Conservation (phyloP, 2,888 invertebrate genomes). For the Meta bourneti region DNA sequence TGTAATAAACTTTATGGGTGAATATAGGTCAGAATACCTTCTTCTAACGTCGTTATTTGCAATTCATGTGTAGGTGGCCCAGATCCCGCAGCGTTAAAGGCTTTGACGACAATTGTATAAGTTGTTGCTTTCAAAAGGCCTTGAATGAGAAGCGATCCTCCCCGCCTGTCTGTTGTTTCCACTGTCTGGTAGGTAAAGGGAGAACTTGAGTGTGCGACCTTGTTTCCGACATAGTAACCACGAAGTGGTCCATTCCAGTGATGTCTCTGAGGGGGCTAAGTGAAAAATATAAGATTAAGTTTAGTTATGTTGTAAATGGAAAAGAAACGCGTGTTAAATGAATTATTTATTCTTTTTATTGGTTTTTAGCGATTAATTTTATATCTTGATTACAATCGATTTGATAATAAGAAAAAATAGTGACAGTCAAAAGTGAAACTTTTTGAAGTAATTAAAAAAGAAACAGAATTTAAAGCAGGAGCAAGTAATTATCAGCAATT, state of each 20-base stretch:
- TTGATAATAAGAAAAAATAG: no score
- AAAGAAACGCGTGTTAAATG: not conserved
- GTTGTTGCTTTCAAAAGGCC: conserved; percentile 72
- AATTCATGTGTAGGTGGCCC: conserved; percentile 72
- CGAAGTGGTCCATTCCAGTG: conserved; percentile 74
- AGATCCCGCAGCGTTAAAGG: conserved; percentile 71
- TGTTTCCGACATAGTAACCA: conserved; percentile 75
- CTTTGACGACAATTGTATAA: conserved; percentile 70
- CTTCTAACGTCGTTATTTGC: conserved; percentile 65
- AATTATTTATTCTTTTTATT: not conserved
- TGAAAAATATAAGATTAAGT: not conserved
- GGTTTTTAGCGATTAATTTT: not conserved
- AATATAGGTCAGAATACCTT: conserved; percentile 47
- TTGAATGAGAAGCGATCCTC: conserved; percentile 69
- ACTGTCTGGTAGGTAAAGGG: conserved; percentile 72
- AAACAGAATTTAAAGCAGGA: no score
- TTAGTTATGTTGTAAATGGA: not conserved
- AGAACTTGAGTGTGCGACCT: conserved; percentile 47
- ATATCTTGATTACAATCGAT: no score
- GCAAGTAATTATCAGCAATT: no score
- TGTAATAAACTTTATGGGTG: no score
- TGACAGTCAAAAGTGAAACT: no score
- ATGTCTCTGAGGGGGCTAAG: conserved; percentile 70
- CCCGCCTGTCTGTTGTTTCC: conserved; percentile 60
- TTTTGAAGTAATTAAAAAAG: no score